Conservation (phyloP, 2,888 invertebrate genomes). For the Cylindroiulus punctatus region DNA sequence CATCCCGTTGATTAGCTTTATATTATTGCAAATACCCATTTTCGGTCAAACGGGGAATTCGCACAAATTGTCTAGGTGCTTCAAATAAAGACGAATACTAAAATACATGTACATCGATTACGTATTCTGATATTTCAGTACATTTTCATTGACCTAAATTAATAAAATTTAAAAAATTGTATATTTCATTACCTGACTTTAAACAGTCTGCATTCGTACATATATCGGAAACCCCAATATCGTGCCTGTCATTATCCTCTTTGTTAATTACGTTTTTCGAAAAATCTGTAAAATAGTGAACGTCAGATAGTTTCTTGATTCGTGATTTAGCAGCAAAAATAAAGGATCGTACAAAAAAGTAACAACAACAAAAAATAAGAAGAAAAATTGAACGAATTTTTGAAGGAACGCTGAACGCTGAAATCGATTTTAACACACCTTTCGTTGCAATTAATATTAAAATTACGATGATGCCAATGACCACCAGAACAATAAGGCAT, state of each 20-base stretch:
- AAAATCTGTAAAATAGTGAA: neutral
- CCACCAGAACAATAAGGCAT: conserved; percentile 30
- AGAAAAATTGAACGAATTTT: neutral
- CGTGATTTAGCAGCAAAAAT: neutral
- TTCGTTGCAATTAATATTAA: conserved; percentile 48
- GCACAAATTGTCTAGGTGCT: too few relatives aligned
- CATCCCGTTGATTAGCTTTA: too few relatives aligned
- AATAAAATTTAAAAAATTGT: neutral
- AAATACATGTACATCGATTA: too few relatives aligned
- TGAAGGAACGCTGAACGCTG: neutral
- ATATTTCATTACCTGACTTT: conserved; percentile 5
- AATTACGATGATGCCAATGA: conserved; percentile 50
- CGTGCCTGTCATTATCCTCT: conserved; percentile 44
- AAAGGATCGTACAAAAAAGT: neutral
- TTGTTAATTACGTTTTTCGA: conserved; percentile 33
- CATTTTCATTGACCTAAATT: too few relatives aligned
- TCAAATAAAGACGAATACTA: too few relatives aligned
- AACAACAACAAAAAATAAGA: neutral
- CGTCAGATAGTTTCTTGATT: neutral
- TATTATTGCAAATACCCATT: too few relatives aligned
- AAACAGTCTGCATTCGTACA: conserved; percentile 53
- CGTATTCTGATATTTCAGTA: too few relatives aligned
- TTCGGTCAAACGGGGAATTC: too few relatives aligned
- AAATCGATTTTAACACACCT: conserved; percentile 54
- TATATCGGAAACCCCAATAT: conserved; percentile 42